Evolutionary conservation across 2,797 vertebrate genomes (phyloP).

Genomic region (Lophius americanus): DNA sequence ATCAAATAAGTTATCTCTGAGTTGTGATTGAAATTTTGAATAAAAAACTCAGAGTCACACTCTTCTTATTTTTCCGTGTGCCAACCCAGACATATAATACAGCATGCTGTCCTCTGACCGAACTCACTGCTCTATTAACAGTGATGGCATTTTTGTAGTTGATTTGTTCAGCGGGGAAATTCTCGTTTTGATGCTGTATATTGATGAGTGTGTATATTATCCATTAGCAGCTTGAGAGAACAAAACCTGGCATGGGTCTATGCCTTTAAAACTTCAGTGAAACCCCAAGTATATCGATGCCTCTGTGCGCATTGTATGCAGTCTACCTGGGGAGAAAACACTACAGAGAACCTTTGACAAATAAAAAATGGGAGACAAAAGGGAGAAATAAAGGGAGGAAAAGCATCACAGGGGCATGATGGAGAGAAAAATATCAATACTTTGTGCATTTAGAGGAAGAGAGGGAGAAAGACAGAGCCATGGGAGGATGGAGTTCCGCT

Average conservation of each 20-base stretch:
- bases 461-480: slow-evolving; percentile 58
- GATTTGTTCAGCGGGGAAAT: slow-evolving; percentile 8
- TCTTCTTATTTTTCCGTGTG: not conserved
- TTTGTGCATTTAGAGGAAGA: slow-evolving; percentile 68
- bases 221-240: slow-evolving; percentile 19
- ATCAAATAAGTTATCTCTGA: too few species aligned
- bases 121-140: not conserved
- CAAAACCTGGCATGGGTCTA: slow-evolving; percentile 36
- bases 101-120: not conserved
- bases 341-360: slow-evolving; percentile 72
- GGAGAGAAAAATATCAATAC: slow-evolving; percentile 77
- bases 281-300: slow-evolving; percentile 49
- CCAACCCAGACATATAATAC: not conserved
- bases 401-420: slow-evolving; percentile 72
- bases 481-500: slow-evolving; percentile 54
- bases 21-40: too few species aligned
- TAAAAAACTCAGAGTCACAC: not conserved
- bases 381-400: slow-evolving; percentile 69
- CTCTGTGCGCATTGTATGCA: slow-evolving; percentile 51
- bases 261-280: slow-evolving; percentile 36
- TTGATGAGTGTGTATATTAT: slow-evolving; percentile 19
- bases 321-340: slow-evolving; percentile 69
- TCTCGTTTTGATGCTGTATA: slow-evolving; percentile 10
- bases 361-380: slow-evolving; percentile 77
- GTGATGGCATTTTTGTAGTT: not conserved